Conservation (phyloP, 2,888 invertebrate genomes). For the Parascotia fuliginaria region DNA sequence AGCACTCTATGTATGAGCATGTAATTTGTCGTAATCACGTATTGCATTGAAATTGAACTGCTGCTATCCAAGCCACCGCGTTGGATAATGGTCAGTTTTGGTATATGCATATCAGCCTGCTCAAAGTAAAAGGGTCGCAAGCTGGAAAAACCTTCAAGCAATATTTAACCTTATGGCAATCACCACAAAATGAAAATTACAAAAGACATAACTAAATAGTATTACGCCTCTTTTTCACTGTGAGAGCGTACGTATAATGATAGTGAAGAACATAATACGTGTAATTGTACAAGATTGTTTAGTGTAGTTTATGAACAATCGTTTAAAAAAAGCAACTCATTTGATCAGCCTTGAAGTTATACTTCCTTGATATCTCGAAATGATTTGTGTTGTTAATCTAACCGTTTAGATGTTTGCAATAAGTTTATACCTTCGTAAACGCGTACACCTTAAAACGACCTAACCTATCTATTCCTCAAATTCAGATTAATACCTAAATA, state of each 20-base stretch:
- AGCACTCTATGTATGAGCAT: conserved; percentile 21
- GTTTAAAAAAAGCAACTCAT: conserved; percentile 8
- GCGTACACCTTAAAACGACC: too few relatives aligned
- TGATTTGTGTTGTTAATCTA: neutral
- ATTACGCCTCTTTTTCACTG: too few relatives aligned
- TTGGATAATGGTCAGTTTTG: neutral
- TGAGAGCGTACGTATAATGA: too few relatives aligned
- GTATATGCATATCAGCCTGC: neutral
- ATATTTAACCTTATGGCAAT: too few relatives aligned
- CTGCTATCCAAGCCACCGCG: conserved; percentile 2
- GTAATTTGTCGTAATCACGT: conserved; percentile 29
- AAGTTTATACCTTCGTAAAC: too few relatives aligned
- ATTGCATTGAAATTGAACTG: neutral
- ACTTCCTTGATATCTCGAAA: conserved; percentile 28
- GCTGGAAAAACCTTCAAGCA: too few relatives aligned
- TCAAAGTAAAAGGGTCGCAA: too few relatives aligned
- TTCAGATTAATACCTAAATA: too few relatives aligned
- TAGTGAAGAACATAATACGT: neutral
- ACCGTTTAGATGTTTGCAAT: neutral
- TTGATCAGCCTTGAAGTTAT: conserved; percentile 26
- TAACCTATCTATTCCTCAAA: too few relatives aligned
- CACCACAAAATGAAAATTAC: too few relatives aligned
- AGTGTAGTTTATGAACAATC: conserved; percentile 1
- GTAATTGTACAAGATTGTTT: conserved; percentile 3
- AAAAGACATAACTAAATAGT: too few relatives aligned